Evolutionary conservation across 2,888 invertebrate species (phyloP).

Genomic region (Scotopteryx bipunctaria): DNA sequence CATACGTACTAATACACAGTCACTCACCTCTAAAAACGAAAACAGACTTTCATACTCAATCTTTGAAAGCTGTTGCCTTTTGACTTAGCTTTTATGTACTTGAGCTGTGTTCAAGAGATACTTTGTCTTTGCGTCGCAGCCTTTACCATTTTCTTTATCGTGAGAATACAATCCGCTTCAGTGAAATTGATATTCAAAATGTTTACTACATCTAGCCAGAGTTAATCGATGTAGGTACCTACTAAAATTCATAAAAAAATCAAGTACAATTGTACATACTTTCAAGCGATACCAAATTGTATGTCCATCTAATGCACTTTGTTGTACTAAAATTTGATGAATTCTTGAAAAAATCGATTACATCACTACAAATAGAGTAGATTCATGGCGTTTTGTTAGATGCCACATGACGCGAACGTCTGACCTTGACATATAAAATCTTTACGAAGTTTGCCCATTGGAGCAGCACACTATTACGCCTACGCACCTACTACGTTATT

Average conservation of each 20-base stretch:
- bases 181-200: not conserved
- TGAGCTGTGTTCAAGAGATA: slow-evolving; percentile 8
- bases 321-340: too few relatives aligned
- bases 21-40: not conserved
- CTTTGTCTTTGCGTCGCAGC: not conserved
- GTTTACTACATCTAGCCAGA: too few relatives aligned
- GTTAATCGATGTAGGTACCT: too few relatives aligned
- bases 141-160: slow-evolving; percentile 5
- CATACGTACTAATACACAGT: too few relatives aligned
- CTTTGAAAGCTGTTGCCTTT: not conserved
- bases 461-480: slow-evolving; percentile 9
- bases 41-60: not conserved
- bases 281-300: too few relatives aligned
- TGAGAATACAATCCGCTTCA: not conserved
- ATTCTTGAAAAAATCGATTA: too few relatives aligned
- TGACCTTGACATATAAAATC: slow-evolving; percentile 13
- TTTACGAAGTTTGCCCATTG: slow-evolving; percentile 17
- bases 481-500: slow-evolving; percentile 2
- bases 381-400: too few relatives aligned
- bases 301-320: too few relatives aligned
- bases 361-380: too few relatives aligned
- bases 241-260: too few relatives aligned
- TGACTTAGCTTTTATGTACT: slow-evolving; percentile 8
- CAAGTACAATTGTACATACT: too few relatives aligned
- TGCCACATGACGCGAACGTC: slow-evolving; percentile 1